Evolutionary conservation across 2,797 vertebrate genomes (phyloP).

Genomic region (Eurystomus glaucurus): DNA sequence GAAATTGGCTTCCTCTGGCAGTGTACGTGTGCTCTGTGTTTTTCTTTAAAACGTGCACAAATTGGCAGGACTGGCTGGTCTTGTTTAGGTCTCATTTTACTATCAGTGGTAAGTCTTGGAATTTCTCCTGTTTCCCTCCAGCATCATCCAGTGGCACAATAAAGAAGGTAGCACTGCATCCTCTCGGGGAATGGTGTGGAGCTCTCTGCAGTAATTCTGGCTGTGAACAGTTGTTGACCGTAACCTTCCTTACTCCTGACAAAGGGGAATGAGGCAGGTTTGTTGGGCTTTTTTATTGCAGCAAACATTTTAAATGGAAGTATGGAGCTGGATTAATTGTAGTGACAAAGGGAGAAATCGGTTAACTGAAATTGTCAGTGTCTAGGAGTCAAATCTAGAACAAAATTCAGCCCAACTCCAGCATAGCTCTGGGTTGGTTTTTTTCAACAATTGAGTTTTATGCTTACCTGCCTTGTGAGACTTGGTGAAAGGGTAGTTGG

Average conservation of each 20-base stretch:
- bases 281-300: not conserved
- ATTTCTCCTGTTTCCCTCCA: conserved; percentile 15
- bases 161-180: not conserved
- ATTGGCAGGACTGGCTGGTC: not conserved
- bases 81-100: not conserved
- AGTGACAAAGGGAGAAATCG: not conserved
- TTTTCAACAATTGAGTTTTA: not conserved
- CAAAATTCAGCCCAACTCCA: not conserved
- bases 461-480: not conserved
- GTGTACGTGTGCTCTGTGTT: rapidly evolving
- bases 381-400: not conserved
- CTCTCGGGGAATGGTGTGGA: not conserved
- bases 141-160: not conserved
- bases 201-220: not conserved
- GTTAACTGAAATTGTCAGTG: not conserved
- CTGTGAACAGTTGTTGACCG: not conserved
- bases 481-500: not conserved
- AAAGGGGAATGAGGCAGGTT: not conserved
- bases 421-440: not conserved
- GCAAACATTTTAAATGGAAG: not conserved
- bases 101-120: not conserved
- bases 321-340: not conserved
- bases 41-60: not conserved
- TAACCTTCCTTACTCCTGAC: not conserved
- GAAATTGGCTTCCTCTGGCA: not conserved